A percentile compares a stretch with the other conserved stretches of the same genome.
These are phyloP conservation scores for Phoenicopterus ruber DNA, from an alignment of 2,113 vertebrate genomes.

Conservation along the genomic window DNA sequence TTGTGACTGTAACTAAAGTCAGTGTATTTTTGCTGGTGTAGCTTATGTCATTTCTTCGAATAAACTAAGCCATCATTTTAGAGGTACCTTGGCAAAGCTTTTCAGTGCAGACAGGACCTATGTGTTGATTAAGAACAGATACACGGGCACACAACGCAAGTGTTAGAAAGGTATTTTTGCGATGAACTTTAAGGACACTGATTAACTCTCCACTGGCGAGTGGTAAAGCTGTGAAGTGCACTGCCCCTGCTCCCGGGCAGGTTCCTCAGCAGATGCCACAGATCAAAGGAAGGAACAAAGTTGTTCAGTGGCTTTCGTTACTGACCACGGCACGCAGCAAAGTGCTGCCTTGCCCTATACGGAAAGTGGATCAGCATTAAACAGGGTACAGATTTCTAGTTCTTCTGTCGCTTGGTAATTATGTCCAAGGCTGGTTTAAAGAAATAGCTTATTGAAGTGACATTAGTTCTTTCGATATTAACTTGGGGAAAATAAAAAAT, in stretches of 20 bases:
- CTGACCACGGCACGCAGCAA: neutral
- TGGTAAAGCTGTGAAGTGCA: neutral
- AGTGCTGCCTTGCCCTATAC: neutral
- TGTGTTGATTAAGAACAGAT: conserved; percentile 19
- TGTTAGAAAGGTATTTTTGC: neutral
- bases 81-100: conserved; percentile 12
- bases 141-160: neutral
- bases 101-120: neutral
- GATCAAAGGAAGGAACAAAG: neutral
- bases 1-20: conserved; percentile 9
- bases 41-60: conserved; percentile 20
- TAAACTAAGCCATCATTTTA: conserved; percentile 21
- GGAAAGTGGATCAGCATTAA: neutral
- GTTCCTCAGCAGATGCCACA: neutral
- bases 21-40: neutral
- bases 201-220: neutral
- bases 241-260: neutral
- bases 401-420: neutral
- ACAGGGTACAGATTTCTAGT: neutral
- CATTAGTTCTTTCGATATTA: neutral
- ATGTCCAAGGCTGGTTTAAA: neutral
- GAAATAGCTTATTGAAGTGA: neutral
- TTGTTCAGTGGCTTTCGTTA: neutral
- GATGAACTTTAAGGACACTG: neutral
- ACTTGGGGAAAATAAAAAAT: neutral